These are phyloP conservation scores for Anomalospiza imberbis DNA, from an alignment of 2,797 vertebrate genomes.

Conservation along the genomic window DNA sequence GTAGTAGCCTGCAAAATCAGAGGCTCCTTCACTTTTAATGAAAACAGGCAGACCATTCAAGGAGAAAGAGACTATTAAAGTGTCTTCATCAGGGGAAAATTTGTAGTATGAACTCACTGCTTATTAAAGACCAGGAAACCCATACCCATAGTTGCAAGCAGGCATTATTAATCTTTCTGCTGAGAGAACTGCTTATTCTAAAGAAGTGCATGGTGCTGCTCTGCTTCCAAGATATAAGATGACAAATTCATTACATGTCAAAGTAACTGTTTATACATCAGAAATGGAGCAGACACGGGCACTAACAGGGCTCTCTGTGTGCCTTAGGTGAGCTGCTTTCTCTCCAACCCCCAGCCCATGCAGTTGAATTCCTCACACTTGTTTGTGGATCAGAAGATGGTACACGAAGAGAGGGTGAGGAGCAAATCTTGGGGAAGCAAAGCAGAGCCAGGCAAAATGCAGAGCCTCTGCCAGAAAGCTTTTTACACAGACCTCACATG, in stretches of 20 bases:
- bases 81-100: constrained; percentile 13
- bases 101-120: not conserved
- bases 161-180: constrained; percentile 33
- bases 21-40: not conserved
- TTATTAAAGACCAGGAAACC: constrained; percentile 25
- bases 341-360: not conserved
- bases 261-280: not conserved
- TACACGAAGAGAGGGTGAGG: not conserved
- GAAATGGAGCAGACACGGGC: not conserved
- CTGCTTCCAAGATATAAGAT: constrained; percentile 14
- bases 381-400: not conserved
- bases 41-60: not conserved
- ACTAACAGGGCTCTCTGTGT: not conserved
- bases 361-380: not conserved
- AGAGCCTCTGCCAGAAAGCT: constrained; percentile 35
- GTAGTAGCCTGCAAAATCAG: not conserved
- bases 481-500: constrained; percentile 53
- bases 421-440: constrained; percentile 16
- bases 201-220: not conserved
- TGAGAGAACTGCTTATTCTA: not conserved
- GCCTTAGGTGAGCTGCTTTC: not conserved
- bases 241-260: constrained; percentile 29
- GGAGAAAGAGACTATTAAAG: constrained; percentile 25
- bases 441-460: constrained; percentile 27
- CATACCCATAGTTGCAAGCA: not conserved